Evolutionary conservation across 2,797 vertebrate species (phyloP), one percentile per base, ranked within the genome.

Genomic region (Coregonus ussuriensis): DNA sequence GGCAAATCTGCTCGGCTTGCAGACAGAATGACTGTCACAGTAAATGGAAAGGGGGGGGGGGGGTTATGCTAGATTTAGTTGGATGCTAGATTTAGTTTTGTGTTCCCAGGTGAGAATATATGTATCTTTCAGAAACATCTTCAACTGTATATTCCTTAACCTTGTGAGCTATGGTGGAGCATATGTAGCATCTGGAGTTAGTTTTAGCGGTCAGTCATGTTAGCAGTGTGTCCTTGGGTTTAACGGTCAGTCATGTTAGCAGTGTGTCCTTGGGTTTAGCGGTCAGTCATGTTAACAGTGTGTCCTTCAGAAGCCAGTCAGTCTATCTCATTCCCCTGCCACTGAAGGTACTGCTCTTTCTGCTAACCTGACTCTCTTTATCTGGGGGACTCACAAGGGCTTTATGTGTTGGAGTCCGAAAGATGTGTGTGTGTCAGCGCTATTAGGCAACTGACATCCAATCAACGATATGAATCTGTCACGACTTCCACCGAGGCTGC

Each of bases 1-100:
- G 70, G 86, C 85, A 74, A 76, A 82, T 80, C 84, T 86, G 67
- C 79, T 85, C 81, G 15, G 75, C 74, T 79, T 65, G 9, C 72
- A 29, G 18, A 59, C 54, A n/a, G 53, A 54, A 16, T n/a, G 9
- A 15, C 68, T 37, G 18, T 59, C 54, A 18, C 18, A 4, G 18
- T 59, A 59, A n/a, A 59, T 59, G 18, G 54, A 18, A 59, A 59
- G 54, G 5, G 54, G 4, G 31, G 54, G 4, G 31, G 31, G 31
- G 31, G 1, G 31, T 33, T 56, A 21, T 18, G 54, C 4, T 59
- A 21, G 4, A 18, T 56, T 56, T 56, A 3, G 14, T 41, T 41
- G 6, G 7, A 41, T 41, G 6, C 7, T 41, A 41, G 33, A 35
- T 9, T 47, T 47, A 47, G 54, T 59, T 59, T 4, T 59, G 54